A percentile compares a stretch with the other conserved stretches of the same genome.
These are phyloP conservation scores for Dorcus parallelipipedus DNA, from an alignment of 2,888 invertebrate species.

Conservation along the genomic window DNA sequence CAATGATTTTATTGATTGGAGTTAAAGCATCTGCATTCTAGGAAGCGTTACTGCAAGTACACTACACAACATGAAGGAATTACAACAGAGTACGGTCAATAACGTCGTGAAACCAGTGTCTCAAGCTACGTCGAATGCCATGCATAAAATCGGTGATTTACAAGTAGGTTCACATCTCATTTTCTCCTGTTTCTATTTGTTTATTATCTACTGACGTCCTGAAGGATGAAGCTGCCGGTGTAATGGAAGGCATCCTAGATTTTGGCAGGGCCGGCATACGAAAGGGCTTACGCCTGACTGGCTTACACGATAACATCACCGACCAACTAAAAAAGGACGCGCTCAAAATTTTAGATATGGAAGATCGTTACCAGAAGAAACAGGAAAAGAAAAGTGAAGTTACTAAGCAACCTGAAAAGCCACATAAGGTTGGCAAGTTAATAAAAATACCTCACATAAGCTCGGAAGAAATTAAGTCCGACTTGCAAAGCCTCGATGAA, in stretches of 20 bases:
- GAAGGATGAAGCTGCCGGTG: constrained; percentile 62
- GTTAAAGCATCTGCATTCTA: constrained; percentile 6
- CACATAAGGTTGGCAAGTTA: constrained; percentile 18
- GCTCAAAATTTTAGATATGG: constrained; percentile 9
- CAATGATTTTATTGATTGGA: background rate
- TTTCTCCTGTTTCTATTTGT: background rate
- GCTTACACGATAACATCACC: constrained; percentile 53
- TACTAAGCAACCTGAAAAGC: background rate
- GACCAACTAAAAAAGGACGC: constrained; percentile 11
- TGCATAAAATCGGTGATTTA: constrained; percentile 61
- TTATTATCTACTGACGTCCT: background rate
- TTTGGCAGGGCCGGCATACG: constrained; percentile 61
- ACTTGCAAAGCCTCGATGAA: constrained; percentile 24
- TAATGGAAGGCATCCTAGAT: constrained; percentile 62
- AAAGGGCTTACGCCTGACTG: constrained; percentile 58
- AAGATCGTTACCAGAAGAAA: too few species aligned
- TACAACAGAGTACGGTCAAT: constrained; percentile 55
- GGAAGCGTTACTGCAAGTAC: constrained; percentile 44
- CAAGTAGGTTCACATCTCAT: constrained; percentile 50
- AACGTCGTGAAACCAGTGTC: constrained; percentile 43
- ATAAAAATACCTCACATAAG: constrained; percentile 26
- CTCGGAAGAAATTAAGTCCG: constrained; percentile 20
- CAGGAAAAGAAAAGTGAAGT: too few species aligned
- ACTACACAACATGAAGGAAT: constrained; percentile 51
- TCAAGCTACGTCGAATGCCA: constrained; percentile 53